phyloP scores from a whole-genome alignment of 2,797 vertebrate species.

The Melanotaenia boesemani region DNA sequence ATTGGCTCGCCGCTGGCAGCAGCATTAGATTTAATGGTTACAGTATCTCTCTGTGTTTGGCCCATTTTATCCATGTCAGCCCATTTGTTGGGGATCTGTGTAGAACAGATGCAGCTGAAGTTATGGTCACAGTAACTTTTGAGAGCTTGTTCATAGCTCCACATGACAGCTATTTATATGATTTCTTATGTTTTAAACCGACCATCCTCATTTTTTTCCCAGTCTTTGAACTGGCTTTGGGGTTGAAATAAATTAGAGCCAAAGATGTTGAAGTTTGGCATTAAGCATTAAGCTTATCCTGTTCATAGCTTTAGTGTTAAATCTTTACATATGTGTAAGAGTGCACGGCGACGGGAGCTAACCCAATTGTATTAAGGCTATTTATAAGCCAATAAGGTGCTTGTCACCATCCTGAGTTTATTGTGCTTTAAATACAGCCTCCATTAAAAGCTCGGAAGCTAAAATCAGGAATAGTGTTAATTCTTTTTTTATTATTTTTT shows the following conservation, averaged over 20 bases:
- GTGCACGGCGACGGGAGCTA: constrained; percentile 41
- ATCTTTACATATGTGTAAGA: constrained; percentile 23
- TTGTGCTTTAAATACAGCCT: constrained; percentile 64
- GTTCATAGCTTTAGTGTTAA: constrained; percentile 41
- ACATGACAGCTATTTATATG: constrained; percentile 7
- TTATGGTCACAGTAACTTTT: constrained; percentile 7
- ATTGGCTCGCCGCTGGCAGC: constrained; percentile 42
- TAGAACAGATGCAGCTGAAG: constrained; percentile 13
- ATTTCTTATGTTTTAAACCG: not conserved
- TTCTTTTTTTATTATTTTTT: no score
- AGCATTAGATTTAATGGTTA: constrained; percentile 53
- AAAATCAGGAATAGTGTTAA: constrained; percentile 52
- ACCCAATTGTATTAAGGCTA: constrained; percentile 71
- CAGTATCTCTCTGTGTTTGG: constrained; percentile 47
- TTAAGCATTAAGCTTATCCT: constrained; percentile 5
- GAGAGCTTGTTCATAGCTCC: constrained; percentile 2
- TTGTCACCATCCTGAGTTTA: constrained; percentile 57
- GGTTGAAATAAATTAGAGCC: constrained; percentile 14
- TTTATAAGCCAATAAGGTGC: constrained; percentile 77
- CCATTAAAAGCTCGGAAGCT: constrained; percentile 41
- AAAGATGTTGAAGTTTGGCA: not conserved
- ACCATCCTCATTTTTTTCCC: not conserved
- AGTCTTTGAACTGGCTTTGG: not conserved
- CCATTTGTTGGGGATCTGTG: constrained; percentile 1
- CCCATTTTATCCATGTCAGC: constrained; percentile 59